A percentile compares a stretch with the other conserved stretches of the same genome.
Conservation (phyloP, 2,113 vertebrate species). For the Dipodomys ordii region DNA sequence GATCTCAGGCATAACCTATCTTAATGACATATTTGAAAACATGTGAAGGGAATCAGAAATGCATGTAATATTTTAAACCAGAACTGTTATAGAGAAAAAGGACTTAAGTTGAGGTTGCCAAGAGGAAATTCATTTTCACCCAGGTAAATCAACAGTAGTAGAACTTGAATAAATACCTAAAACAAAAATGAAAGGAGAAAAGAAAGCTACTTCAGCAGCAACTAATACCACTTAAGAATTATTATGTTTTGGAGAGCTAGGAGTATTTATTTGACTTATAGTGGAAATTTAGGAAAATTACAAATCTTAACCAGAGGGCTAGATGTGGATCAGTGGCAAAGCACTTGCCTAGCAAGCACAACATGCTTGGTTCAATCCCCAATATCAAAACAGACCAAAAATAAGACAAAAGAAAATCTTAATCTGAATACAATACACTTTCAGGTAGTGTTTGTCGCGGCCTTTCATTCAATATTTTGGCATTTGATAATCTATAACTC, state of each 20-base stretch:
- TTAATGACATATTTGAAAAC: constrained; percentile 53
- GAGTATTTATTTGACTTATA: constrained; percentile 67
- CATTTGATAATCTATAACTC: constrained; percentile 58
- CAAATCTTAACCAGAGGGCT: neutral
- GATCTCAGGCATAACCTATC: constrained; percentile 35
- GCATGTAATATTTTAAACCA: constrained; percentile 25
- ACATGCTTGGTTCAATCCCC: too few species aligned
- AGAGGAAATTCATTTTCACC: constrained; percentile 72
- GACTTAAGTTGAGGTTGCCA: constrained; percentile 53
- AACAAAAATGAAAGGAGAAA: constrained; percentile 58
- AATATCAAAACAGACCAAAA: too few species aligned
- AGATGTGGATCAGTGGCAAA: neutral
- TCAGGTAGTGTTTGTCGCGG: constrained; percentile 56
- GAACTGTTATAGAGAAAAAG: neutral
- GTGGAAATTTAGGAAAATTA: constrained; percentile 66
- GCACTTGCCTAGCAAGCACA: too few species aligned
- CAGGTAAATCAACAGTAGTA: constrained; percentile 73
- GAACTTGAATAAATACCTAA: constrained; percentile 67
- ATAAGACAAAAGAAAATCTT: too few species aligned
- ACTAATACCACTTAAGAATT: constrained; percentile 76
- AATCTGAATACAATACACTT: neutral
- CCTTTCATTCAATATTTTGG: constrained; percentile 63
- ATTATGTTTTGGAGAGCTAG: constrained; percentile 70
- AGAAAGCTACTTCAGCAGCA: constrained; percentile 67
- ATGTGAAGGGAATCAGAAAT: neutral